phyloP scores from a whole-genome alignment of 1,140 invertebrate species.

The Heliconius congener region DNA sequence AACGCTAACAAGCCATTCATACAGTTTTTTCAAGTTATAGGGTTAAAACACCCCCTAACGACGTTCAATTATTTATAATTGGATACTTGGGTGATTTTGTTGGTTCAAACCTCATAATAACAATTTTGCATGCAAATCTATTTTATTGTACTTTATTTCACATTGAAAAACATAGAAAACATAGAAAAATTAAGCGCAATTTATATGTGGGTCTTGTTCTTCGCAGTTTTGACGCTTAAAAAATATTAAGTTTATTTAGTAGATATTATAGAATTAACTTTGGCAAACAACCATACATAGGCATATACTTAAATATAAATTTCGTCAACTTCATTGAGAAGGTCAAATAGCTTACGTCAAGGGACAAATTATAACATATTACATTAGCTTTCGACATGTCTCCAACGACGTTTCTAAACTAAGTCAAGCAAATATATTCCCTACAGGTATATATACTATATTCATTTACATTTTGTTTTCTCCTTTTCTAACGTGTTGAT shows the following conservation, averaged over 20 bases:
- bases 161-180: neutral
- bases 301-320: neutral
- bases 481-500: slow-evolving; percentile 42
- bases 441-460: slow-evolving; percentile 40
- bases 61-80: slow-evolving; percentile 64
- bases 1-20: slow-evolving; percentile 71
- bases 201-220: too few species aligned
- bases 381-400: slow-evolving; percentile 61
- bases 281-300: too few species aligned
- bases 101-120: slow-evolving; percentile 40
- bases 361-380: slow-evolving; percentile 63
- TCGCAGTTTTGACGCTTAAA: too few species aligned
- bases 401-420: slow-evolving; percentile 57
- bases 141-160: slow-evolving; percentile 24
- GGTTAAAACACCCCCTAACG: slow-evolving; percentile 56
- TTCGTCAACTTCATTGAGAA: neutral
- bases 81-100: slow-evolving; percentile 54
- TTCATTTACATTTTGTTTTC: slow-evolving; percentile 4
- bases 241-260: too few species aligned
- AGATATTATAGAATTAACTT: too few species aligned
- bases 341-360: neutral
- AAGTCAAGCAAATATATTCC: slow-evolving; percentile 20
- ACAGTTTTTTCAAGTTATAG: slow-evolving; percentile 64
- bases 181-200: neutral
- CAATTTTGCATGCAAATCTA: slow-evolving; percentile 48